Evolutionary conservation across 2,113 vertebrate genomes (phyloP), one percentile per base, ranked within the genome.

Genomic region (Fukomys damarensis): DNA sequence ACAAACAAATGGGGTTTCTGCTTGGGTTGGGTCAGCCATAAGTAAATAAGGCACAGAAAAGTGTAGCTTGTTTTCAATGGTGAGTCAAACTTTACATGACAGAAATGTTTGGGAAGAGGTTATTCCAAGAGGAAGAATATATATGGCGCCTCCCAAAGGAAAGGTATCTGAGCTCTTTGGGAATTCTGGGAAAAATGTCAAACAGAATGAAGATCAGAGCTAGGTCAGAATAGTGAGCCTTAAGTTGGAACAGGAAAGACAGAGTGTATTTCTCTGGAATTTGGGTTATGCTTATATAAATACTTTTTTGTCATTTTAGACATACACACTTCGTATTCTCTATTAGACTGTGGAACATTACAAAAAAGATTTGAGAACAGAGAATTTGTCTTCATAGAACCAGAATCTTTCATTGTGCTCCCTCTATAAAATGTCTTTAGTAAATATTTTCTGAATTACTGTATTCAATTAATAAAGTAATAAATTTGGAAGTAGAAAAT

Each of bases 401-500:
- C 58, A 81, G 20, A 30, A 85, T 76, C 43, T 74, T 52, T 93
- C 24, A 88, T 16, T 95, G 63, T 93, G 35, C 38, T 30, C 24
- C 35, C 0, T 54, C 43, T 88, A 28, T 80, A 56, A 70, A 77
- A 65, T 35, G 0, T 20, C 32, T 72, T 86, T 19, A 74, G 28
- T 81, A 82, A 65, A 65, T 93, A 68, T 93, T 49, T 85, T 59
- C 22, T 92, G 43, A 89, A 52, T 85, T 91, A 17, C 58, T 63
- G 11, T 43, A 59, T 90, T 16, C 20, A 90, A 77, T 80, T 65
- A 94, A 54, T 87, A 4, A 43, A 65, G 7, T 87, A 74, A 81
- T 41, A 68, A 94, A 87, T 30, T 74, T 86, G 28, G 8, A 66
- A 41, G 49, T 61, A 91, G 26, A 72, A 4, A 5, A 74, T 68